Percentiles rank a stretch among this genome's conserved stretches.
phyloP scores from a whole-genome alignment of 2,113 vertebrate genomes.

The Misgurnus mizolepis region DNA sequence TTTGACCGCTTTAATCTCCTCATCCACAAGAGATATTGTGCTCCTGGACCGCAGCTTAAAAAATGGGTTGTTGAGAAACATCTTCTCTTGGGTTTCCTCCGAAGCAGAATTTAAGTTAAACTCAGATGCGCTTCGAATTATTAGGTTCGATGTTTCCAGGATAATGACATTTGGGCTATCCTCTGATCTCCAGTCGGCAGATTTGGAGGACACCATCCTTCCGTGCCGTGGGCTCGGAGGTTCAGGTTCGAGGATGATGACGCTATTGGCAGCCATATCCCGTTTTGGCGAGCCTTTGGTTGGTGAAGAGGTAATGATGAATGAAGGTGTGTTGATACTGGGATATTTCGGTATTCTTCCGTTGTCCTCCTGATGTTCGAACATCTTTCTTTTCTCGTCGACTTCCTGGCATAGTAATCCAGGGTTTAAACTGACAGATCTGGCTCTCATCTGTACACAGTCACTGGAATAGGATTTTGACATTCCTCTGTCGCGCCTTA shows the following conservation, averaged over 20 bases:
- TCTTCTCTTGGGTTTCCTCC: constrained; percentile 71
- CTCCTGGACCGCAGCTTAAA: constrained; percentile 79
- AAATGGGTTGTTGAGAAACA: constrained; percentile 78
- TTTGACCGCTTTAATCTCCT: constrained; percentile 77
- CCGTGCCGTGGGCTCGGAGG: constrained; percentile 53
- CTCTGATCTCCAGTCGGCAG: constrained; percentile 68
- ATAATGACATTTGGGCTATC: constrained; percentile 72
- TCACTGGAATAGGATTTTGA: constrained; percentile 69
- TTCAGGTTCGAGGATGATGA: constrained; percentile 72
- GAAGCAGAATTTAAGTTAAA: constrained; percentile 71
- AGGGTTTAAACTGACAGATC: constrained; percentile 45
- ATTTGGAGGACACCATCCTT: constrained; percentile 53
- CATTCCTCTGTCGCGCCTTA: constrained; percentile 68
- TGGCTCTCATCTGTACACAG: constrained; percentile 61
- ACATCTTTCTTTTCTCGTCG: constrained; percentile 58
- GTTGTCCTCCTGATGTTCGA: constrained; percentile 56
- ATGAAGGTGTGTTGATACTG: constrained; percentile 72
- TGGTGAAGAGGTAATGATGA: constrained; percentile 75
- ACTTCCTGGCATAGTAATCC: constrained; percentile 57
- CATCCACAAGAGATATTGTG: constrained; percentile 75
- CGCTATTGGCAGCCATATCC: constrained; percentile 67
- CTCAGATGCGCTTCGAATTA: constrained; percentile 76
- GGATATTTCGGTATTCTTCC: constrained; percentile 64
- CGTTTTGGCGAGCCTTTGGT: constrained; percentile 66
- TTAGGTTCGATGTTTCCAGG: constrained; percentile 75